phyloP scores from a whole-genome alignment of 2,888 invertebrate species.

The Drosophila diplacantha region DNA sequence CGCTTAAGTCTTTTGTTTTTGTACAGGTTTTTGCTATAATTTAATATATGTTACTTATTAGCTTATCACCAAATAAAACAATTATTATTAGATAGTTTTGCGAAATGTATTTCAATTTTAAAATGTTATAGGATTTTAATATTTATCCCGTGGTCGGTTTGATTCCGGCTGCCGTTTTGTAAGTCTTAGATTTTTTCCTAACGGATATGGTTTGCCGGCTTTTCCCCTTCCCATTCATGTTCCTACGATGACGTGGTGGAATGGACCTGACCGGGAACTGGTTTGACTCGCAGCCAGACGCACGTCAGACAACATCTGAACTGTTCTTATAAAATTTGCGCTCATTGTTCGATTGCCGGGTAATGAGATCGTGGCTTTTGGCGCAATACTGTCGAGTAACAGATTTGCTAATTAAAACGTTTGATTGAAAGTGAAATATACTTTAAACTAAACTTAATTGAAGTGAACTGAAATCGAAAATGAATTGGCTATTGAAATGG shows the following conservation, averaged over 20 bases:
- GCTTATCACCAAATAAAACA: too few relatives aligned
- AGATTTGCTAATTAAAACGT: constrained; percentile 37
- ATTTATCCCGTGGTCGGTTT: constrained; percentile 32
- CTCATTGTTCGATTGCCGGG: constrained; percentile 35
- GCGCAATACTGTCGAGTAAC: constrained; percentile 15
- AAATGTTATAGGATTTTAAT: background rate
- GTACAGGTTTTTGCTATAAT: rapidly evolving
- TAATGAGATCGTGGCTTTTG: constrained; percentile 41
- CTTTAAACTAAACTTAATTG: constrained; percentile 22
- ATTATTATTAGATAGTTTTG: background rate
- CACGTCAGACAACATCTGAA: constrained; percentile 52
- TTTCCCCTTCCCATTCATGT: constrained; percentile 45
- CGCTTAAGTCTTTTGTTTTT: background rate
- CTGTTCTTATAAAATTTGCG: constrained; percentile 41
- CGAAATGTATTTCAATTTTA: background rate
- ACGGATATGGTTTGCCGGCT: constrained; percentile 43
- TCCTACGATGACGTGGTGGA: constrained; percentile 44
- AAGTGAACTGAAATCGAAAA: constrained; percentile 27
- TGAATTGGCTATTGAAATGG: constrained; percentile 6
- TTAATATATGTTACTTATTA: too few relatives aligned
- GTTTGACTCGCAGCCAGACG: constrained; percentile 54
- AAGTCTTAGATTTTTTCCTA: constrained; percentile 17
- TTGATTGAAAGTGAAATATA: constrained; percentile 26
- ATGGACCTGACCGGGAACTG: constrained; percentile 44
- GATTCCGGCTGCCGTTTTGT: constrained; percentile 48